Conservation (phyloP, 2,797 vertebrate genomes). For the Sarcophilus harrisii region DNA sequence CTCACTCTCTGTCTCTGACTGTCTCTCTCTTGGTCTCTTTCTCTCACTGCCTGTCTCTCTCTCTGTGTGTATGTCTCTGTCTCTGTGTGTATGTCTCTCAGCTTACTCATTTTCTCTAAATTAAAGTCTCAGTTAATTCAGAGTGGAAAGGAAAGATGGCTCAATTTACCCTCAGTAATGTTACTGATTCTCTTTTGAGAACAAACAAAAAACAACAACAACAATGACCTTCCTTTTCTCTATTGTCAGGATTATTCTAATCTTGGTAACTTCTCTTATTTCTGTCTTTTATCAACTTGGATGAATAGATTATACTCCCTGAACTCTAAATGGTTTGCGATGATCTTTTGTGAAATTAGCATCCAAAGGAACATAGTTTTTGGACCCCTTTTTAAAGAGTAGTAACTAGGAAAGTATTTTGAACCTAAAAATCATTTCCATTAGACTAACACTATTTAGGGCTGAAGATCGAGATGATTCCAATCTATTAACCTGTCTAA, state of each 20-base stretch:
- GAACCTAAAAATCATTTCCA: too few species aligned
- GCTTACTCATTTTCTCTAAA: background rate
- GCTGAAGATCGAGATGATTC: too few species aligned
- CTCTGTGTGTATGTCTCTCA: background rate
- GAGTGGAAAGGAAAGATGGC: background rate
- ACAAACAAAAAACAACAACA: background rate
- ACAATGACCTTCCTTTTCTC: too few species aligned
- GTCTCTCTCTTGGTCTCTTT: too few species aligned
- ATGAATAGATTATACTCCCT: background rate
- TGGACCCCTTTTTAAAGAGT: too few species aligned
- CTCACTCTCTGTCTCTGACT: too few species aligned
- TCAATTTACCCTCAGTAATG: background rate
- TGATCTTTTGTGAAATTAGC: background rate
- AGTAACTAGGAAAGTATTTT: too few species aligned
- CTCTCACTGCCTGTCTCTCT: too few species aligned
- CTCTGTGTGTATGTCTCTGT: rapidly evolving
- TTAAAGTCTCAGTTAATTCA: background rate
- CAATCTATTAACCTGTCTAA: too few species aligned
- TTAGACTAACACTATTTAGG: too few species aligned
- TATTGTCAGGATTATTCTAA: background rate
- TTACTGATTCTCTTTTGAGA: too few species aligned
- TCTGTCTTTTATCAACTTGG: background rate
- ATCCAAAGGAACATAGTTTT: background rate
- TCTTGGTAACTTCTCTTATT: background rate
- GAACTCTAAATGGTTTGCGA: background rate